Base-by-base conservation (phyloP, 2,113 vertebrate species). In the Mormoops blainvillei region DNA sequence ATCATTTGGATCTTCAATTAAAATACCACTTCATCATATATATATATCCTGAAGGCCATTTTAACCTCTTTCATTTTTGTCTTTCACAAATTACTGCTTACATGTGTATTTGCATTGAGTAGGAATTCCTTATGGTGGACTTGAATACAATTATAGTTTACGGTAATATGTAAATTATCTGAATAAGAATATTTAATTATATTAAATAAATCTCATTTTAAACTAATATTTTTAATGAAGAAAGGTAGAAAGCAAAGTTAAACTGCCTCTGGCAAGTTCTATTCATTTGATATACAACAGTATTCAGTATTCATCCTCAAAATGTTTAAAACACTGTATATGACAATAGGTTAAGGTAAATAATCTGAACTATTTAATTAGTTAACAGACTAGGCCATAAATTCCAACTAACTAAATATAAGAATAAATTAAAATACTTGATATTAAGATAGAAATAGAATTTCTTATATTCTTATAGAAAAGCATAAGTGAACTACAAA, bases 401-500 rank as follows among this genome's bases (percentile, higher is more conserved):
- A 31, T 67, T 95, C n/a, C 77, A 92, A 41, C 74, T 78, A 91
- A 93, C 20, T 73, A 73, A 88, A 77, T 41, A 33, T 18, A 77
- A 80, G 5, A 92, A 89, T 18, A 85, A 93, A 48, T 81, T 86
- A 93, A 94, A 96, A 80, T 58, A 89, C 54, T 22, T 94, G 7
- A 93, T 65, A 12, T 56, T 91, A 90, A 73, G 33, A 86, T 16
- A 87, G 28, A 96, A 91, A 98, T 50, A 98, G 88, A 97, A 97
- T 68, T 38, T 77, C 19, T 95, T 98, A 97, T 91, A 97, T 80
- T 96, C 96, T 97, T 95, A 97, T 45, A 97, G 91, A 96, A 89
- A 98, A 97, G 92, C 94, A 97, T 96, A 97, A 97, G 95, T 84
- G 95, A 98, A 98, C 33, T 91, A 92, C 81, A 97, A 95, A 90